These are phyloP conservation scores for Odontesthes bonariensis DNA, from an alignment of 2,113 vertebrate genomes.

Conservation along the genomic window DNA sequence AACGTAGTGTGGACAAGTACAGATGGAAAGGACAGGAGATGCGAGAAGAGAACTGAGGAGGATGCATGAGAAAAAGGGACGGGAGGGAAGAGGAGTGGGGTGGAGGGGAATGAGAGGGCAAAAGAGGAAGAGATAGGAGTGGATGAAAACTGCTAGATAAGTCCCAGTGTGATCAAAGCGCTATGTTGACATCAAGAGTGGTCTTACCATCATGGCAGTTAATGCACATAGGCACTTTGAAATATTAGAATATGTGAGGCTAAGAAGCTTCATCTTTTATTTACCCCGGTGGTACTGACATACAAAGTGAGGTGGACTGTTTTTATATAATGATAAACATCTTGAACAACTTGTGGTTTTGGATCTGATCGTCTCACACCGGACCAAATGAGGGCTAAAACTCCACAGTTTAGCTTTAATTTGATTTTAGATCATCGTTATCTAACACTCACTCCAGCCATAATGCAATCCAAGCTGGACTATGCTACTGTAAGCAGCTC, in stretches of 20 bases:
- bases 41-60: neutral
- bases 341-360: no score
- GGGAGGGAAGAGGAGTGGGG: neutral
- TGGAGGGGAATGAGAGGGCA: slow-evolving; percentile 4
- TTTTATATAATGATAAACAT: neutral
- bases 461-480: neutral
- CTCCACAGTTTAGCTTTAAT: neutral
- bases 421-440: slow-evolving; percentile 17
- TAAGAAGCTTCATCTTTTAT: slow-evolving; percentile 37
- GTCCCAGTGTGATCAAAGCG: slow-evolving; percentile 66
- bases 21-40: neutral
- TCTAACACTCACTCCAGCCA: slow-evolving; percentile 1
- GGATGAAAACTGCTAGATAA: slow-evolving; percentile 61
- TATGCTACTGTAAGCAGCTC: neutral
- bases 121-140: slow-evolving; percentile 34
- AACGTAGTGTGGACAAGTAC: neutral
- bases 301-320: neutral
- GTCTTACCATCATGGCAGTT: slow-evolving; percentile 45
- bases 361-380: no score
- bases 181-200: slow-evolving; percentile 56
- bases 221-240: slow-evolving; percentile 37
- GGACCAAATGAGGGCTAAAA: neutral
- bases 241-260: slow-evolving; percentile 40
- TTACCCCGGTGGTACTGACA: slow-evolving; percentile 21
- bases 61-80: neutral